A percentile compares a stretch with the other conserved stretches of the same genome.
Conservation (phyloP, 2,888 invertebrate genomes). For the Andrena bucephala region DNA sequence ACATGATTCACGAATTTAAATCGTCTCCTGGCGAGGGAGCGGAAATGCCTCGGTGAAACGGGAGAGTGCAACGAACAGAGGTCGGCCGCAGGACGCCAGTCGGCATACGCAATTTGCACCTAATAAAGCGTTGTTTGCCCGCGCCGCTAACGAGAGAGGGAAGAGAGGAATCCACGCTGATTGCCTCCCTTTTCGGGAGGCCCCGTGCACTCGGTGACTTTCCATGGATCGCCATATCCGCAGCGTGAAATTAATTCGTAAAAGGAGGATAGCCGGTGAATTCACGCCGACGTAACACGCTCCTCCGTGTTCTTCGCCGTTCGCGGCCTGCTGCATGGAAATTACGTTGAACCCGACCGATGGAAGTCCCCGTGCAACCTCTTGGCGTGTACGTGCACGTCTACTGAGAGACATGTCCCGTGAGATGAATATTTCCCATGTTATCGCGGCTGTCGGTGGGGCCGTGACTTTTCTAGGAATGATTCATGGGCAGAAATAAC, state of each 20-base stretch:
- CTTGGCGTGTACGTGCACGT: slow-evolving; percentile 14
- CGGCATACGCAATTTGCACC: slow-evolving; percentile 72
- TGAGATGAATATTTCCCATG: slow-evolving; percentile 48
- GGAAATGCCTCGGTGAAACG: slow-evolving; percentile 48
- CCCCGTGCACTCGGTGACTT: slow-evolving; percentile 24
- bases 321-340: slow-evolving; percentile 34
- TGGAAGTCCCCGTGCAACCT: slow-evolving; percentile 36
- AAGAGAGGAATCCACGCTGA: slow-evolving; percentile 48
- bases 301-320: slow-evolving; percentile 15
- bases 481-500: slow-evolving; percentile 4
- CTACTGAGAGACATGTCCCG: slow-evolving; percentile 19
- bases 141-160: slow-evolving; percentile 52
- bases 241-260: slow-evolving; percentile 49
- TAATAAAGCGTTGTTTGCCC: slow-evolving; percentile 71
- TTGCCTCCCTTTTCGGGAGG: slow-evolving; percentile 56
- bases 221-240: slow-evolving; percentile 45
- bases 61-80: slow-evolving; percentile 31
- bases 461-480: slow-evolving; percentile 8
- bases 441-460: slow-evolving; percentile 27
- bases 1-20: slow-evolving; percentile 58
- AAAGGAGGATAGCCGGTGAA: slow-evolving; percentile 32
- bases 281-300: slow-evolving; percentile 16
- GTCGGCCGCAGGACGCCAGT: neutral
- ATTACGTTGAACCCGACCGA: slow-evolving; percentile 28
- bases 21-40: slow-evolving; percentile 25